A percentile compares a stretch with the other conserved stretches of the same genome.
Evolutionary conservation across 2,888 invertebrate species (phyloP).

Genomic region (Cartodere bifasciata): DNA sequence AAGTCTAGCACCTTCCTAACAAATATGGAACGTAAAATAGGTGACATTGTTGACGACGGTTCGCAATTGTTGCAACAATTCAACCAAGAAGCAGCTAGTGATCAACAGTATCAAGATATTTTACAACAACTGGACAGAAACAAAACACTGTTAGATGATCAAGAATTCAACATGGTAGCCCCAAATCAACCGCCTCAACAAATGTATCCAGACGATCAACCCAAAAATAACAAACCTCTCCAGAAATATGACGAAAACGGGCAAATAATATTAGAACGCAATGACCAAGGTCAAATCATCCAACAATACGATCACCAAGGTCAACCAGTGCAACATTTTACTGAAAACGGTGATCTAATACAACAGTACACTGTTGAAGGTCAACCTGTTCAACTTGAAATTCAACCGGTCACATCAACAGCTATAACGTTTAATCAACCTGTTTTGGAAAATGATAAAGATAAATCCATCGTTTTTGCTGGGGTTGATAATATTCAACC

Average conservation of each 20-base stretch:
- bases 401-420: too few species aligned
- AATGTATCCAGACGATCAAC: slow-evolving; percentile 1
- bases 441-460: too few species aligned
- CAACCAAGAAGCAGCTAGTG: slow-evolving; percentile 1
- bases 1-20: too few species aligned
- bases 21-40: too few species aligned
- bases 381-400: too few species aligned
- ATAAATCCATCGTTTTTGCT: too few species aligned
- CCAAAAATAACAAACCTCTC: slow-evolving; percentile 1
- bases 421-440: too few species aligned
- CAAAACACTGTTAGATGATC: not conserved
- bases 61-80: too few species aligned
- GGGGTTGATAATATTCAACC: too few species aligned
- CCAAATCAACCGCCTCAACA: not conserved
- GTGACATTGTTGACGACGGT: too few species aligned
- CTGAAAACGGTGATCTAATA: slow-evolving; percentile 11
- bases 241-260: slow-evolving; percentile 9
- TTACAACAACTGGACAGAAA: slow-evolving; percentile 12
- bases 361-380: slow-evolving; percentile 1
- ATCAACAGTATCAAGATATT: slow-evolving; percentile 12
- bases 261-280: slow-evolving; percentile 7
- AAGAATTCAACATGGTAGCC: slow-evolving; percentile 2
- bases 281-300: slow-evolving; percentile 13
- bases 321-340: slow-evolving; percentile 11
- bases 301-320: slow-evolving; percentile 16